Conservation (phyloP, 2,888 invertebrate species). For the Autographa pulchrina region DNA sequence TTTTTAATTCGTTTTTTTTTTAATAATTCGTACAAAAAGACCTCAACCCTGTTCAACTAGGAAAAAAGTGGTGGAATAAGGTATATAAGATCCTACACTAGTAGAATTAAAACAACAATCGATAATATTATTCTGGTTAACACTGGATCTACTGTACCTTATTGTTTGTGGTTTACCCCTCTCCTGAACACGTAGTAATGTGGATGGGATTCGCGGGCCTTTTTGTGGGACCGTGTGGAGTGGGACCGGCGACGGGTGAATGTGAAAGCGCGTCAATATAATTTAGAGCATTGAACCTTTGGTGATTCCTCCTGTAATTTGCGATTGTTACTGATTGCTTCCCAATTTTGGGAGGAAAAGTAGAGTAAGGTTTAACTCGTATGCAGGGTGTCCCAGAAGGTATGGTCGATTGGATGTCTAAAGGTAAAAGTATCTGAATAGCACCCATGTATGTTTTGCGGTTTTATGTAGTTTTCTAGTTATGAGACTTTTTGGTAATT, state of each 20-base stretch:
- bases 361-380: not conserved
- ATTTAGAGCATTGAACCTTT: constrained; percentile 37
- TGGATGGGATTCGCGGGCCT: constrained; percentile 38
- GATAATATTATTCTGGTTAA: not conserved
- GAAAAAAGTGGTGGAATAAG: too few relatives aligned
- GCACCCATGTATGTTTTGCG: too few relatives aligned
- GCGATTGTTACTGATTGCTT: constrained; percentile 34
- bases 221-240: constrained; percentile 33
- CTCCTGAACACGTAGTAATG: constrained; percentile 37
- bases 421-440: too few relatives aligned
- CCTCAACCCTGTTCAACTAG: too few relatives aligned
- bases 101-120: too few relatives aligned
- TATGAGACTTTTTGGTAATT: too few relatives aligned
- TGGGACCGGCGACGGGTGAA: constrained; percentile 30
- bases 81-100: too few relatives aligned
- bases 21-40: too few relatives aligned
- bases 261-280: constrained; percentile 32
- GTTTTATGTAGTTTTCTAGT: too few relatives aligned
- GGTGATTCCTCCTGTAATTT: constrained; percentile 4
- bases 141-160: not conserved
- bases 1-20: too few relatives aligned
- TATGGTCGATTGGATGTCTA: too few relatives aligned
- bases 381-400: too few relatives aligned
- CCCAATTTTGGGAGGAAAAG: not conserved
- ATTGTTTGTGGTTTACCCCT: constrained; percentile 11